phyloP scores from a whole-genome alignment of 2,797 vertebrate species.

The Mus minutoides region DNA sequence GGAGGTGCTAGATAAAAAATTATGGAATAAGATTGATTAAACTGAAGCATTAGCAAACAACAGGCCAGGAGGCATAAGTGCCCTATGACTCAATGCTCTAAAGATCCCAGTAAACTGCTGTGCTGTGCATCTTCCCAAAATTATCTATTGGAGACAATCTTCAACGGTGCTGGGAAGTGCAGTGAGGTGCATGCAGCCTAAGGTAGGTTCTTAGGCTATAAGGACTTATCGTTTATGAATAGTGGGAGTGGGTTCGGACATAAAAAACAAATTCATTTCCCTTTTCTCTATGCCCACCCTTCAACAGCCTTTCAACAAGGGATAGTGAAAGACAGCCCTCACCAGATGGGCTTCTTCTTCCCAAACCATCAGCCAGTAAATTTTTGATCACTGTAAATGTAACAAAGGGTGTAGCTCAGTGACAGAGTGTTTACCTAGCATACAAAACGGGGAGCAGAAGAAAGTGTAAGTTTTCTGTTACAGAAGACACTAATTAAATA shows the following conservation, averaged over 20 bases:
- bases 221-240: not conserved
- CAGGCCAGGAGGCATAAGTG: not conserved
- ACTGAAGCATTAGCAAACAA: not conserved
- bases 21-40: not conserved
- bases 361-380: not conserved
- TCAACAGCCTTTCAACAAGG: not conserved
- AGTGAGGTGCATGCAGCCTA: not conserved
- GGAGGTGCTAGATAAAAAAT: not conserved
- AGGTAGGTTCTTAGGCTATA: not conserved
- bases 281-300: too few species aligned
- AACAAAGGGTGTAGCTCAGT: not conserved
- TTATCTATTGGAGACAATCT: not conserved
- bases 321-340: not conserved
- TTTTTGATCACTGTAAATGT: not conserved
- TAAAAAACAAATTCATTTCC: too few species aligned
- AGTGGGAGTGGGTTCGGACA: not conserved
- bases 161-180: not conserved
- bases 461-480: not conserved
- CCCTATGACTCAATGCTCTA: not conserved
- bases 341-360: not conserved
- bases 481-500: not conserved
- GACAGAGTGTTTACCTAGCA: not conserved
- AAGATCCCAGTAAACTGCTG: not conserved
- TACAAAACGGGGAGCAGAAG: not conserved
- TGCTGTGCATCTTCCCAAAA: not conserved